These are phyloP conservation scores for Campylorhamphus procurvoides DNA, from an alignment of 2,113 vertebrate species.

Conservation along the genomic window DNA sequence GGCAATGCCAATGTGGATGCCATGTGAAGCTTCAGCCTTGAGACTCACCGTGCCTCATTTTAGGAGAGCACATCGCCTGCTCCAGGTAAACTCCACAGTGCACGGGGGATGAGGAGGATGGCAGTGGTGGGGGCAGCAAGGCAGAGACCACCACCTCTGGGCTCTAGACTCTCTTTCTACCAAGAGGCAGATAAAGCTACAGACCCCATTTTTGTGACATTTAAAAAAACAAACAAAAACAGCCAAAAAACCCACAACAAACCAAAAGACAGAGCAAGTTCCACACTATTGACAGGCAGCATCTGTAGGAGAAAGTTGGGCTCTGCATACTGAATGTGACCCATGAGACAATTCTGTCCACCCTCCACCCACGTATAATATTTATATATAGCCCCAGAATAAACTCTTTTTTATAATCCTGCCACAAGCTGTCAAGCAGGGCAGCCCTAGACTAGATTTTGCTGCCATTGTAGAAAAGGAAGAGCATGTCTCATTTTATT, in stretches of 20 bases:
- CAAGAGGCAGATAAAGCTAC: background rate
- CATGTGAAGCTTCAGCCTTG: background rate
- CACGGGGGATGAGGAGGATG: background rate
- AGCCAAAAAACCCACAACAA: too few relatives aligned
- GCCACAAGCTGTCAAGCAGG: slow-evolving; percentile 43
- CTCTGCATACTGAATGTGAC: slow-evolving; percentile 5
- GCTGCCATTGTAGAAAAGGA: slow-evolving; percentile 13
- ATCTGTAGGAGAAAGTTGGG: background rate
- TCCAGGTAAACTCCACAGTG: background rate
- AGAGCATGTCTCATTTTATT: slow-evolving; percentile 32
- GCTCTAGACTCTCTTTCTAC: background rate
- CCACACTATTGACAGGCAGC: background rate
- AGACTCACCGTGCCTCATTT: accelerated
- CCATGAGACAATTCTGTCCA: background rate
- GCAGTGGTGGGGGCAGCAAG: background rate
- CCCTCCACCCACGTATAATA: background rate
- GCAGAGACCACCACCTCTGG: background rate
- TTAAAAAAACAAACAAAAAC: background rate
- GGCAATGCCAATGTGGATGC: background rate
- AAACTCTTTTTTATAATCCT: slow-evolving; percentile 57
- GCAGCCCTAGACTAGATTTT: slow-evolving; percentile 34
- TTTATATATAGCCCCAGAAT: slow-evolving; percentile 47
- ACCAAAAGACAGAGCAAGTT: background rate
- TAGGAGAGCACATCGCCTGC: background rate
- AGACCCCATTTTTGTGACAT: background rate